Conservation (phyloP, 2,113 vertebrate genomes). For the Bagarius yarrelli region DNA sequence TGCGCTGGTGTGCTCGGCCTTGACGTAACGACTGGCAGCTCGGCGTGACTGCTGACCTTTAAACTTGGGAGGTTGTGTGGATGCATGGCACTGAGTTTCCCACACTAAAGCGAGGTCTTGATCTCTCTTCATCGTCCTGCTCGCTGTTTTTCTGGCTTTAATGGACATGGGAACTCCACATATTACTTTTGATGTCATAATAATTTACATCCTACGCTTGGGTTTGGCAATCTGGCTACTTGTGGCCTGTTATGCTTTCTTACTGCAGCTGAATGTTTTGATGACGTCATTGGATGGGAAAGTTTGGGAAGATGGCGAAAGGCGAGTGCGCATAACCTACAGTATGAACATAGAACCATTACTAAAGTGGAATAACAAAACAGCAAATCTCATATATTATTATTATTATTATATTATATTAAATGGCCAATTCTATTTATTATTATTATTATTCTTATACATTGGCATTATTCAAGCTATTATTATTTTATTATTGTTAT, state of each 20-base stretch:
- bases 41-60: conserved; percentile 50
- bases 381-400: background rate
- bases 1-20: conserved; percentile 5
- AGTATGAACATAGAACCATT: background rate
- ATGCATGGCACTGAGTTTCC: conserved; percentile 42
- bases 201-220: conserved; percentile 10
- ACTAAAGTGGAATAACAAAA: background rate
- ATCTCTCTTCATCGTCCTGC: conserved; percentile 62
- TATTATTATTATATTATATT: too few relatives aligned
- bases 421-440: too few relatives aligned
- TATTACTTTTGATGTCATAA: conserved; percentile 2
- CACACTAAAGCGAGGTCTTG: conserved; percentile 48
- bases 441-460: background rate
- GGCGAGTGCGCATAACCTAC: background rate
- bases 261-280: background rate
- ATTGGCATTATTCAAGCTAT: background rate
- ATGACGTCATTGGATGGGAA: background rate
- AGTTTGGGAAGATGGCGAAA: background rate
- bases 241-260: background rate
- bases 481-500: too few relatives aligned
- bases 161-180: conserved; percentile 65
- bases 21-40: conserved; percentile 14
- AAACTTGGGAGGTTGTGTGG: conserved; percentile 45
- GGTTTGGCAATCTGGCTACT: background rate
- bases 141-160: conserved; percentile 29